Base-by-base conservation (phyloP, 2,113 vertebrate genomes). In the Myiagra hebetior region DNA sequence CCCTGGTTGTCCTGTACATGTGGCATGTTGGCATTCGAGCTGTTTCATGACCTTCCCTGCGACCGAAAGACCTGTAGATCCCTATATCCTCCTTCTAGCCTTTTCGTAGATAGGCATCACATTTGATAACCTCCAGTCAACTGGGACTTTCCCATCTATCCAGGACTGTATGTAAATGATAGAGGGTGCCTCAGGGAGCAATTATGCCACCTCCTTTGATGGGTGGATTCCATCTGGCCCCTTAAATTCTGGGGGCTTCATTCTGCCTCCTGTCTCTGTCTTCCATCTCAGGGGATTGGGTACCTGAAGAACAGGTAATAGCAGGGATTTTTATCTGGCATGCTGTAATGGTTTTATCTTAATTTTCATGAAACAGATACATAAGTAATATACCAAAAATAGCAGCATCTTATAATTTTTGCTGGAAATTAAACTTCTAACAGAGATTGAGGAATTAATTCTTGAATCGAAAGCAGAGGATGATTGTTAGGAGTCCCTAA, bases 81-180 rank as follows among this genome's bases (percentile, higher is more conserved):
- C 30, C 57, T 41, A 17, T 18, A 6, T 35, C 30, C 11, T 72
- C 24, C 49, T 56, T 79, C 56, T 41, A 79, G 35, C 15, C 24
- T 49, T 47, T 33, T 16, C 26, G 21, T 4, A 24, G 9, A 8
- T 8, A 5, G 2, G 3, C 19, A n/a, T 13, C 33, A 41, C 2
- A 0, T 41, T 23, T 14, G 21, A 20, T 18, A 41, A 15, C 41
- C 20, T 63, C 20, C n/a, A 41, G 30, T 21, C 30, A 41, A 0
- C 28, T 41, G 56, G 15, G 49, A 12, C 30, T 28, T 35, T 20
- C 39, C 30, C 41, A 53, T 41, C 17, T 41, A 4, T 6, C 9
- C 42, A 56, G 49, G 56, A 23, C n/a, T 70, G 28, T 47, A 46
- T 23, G 15, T 17, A 17, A 23, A 16, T 20, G 57, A n/a, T 18